These are phyloP conservation scores for Ictidomys tridecemlineatus DNA, from an alignment of 2,113 vertebrate genomes.

Conservation along the genomic window DNA sequence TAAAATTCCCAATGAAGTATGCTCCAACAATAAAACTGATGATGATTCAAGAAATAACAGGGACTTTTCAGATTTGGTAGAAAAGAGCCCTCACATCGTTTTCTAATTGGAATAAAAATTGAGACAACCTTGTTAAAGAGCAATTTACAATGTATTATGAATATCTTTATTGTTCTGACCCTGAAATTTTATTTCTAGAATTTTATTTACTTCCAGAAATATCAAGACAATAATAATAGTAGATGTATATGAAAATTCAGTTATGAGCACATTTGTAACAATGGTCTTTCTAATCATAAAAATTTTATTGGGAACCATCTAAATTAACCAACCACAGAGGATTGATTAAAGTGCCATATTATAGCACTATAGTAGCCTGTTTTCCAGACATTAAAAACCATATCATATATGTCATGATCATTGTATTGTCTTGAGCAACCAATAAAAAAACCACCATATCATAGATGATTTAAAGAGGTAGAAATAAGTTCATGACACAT, in stretches of 20 bases:
- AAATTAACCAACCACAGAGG: background rate
- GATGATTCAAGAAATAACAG: background rate
- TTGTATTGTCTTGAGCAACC: too few species aligned
- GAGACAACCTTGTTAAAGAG: background rate
- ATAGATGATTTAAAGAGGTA: background rate
- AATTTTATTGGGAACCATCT: slow-evolving; percentile 25
- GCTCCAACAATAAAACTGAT: slow-evolving; percentile 2
- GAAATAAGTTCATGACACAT: background rate
- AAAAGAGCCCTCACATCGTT: background rate
- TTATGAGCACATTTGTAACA: background rate
- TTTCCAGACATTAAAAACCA: background rate
- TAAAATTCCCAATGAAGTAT: background rate
- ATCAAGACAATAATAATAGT: slow-evolving; percentile 4
- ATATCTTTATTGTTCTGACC: slow-evolving; percentile 2
- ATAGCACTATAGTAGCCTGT: background rate
- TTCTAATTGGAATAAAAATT: slow-evolving; percentile 34
- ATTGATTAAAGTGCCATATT: background rate
- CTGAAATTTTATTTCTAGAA: slow-evolving; percentile 4
- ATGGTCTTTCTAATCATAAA: background rate
- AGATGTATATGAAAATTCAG: background rate
- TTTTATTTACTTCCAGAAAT: slow-evolving; percentile 31
- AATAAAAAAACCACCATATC: too few species aligned
- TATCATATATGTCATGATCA: background rate
- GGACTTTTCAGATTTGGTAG: slow-evolving; percentile 8
- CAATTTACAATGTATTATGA: background rate